Percentiles rank a stretch among this genome's conserved stretches.
phyloP scores from a whole-genome alignment of 2,888 invertebrate species.

The Epinotia bilunana region DNA sequence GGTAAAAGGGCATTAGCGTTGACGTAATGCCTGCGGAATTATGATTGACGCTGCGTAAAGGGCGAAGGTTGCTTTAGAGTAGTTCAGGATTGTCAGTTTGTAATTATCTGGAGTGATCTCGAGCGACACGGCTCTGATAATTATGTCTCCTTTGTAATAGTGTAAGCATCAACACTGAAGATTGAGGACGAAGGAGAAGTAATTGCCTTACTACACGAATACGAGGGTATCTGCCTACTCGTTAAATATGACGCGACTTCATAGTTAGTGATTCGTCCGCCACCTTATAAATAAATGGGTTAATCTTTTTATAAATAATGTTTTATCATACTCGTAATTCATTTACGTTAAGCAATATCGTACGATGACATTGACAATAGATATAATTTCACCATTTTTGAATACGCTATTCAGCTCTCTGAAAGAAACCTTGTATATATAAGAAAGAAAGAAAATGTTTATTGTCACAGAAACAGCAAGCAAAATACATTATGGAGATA shows the following conservation, averaged over 20 bases:
- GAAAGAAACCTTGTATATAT: background rate
- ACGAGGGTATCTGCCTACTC: background rate
- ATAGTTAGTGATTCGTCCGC: background rate
- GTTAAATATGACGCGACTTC: background rate
- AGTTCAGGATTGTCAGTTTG: conserved; percentile 22
- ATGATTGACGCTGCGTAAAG: conserved; percentile 68
- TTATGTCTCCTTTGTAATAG: conserved; percentile 10
- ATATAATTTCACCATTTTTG: background rate
- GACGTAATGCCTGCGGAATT: conserved; percentile 65
- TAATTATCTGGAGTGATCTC: conserved; percentile 28
- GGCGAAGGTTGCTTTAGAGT: conserved; percentile 54
- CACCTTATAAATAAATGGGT: too few species aligned
- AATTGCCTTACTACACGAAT: background rate
- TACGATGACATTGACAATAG: too few species aligned
- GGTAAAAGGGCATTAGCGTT: conserved; percentile 63
- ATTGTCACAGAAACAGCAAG: too few species aligned
- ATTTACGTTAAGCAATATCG: background rate
- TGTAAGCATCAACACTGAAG: conserved; percentile 2
- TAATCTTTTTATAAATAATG: too few species aligned
- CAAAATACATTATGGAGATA: too few species aligned
- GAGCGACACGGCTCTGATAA: conserved; percentile 11
- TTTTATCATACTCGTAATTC: too few species aligned
- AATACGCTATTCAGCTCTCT: background rate
- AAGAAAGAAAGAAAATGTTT: too few species aligned
- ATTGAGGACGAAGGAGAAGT: background rate